A percentile compares a stretch with the other conserved stretches of the same genome.
Evolutionary conservation across 2,797 vertebrate genomes (phyloP).

Genomic region (Bradypus variegatus): DNA sequence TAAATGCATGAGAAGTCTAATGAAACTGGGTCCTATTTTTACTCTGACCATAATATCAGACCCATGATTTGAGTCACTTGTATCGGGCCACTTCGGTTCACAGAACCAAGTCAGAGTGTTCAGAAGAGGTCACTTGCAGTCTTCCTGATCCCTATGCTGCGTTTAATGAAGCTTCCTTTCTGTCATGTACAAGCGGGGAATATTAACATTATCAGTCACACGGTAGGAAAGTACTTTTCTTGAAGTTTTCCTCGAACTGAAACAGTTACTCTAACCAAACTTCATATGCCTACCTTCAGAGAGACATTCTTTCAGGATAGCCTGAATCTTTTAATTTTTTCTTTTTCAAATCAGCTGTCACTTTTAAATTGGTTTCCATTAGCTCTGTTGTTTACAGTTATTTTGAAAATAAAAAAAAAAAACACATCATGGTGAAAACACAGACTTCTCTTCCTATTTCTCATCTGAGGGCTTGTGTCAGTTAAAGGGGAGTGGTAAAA

Average conservation of each 20-base stretch:
- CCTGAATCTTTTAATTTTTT: slow-evolving; percentile 24
- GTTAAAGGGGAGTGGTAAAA: neutral
- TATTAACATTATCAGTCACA: neutral
- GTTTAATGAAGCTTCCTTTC: slow-evolving; percentile 1
- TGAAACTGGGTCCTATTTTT: slow-evolving; percentile 49
- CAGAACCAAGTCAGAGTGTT: neutral
- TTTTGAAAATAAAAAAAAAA: slow-evolving; percentile 34
- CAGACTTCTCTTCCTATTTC: slow-evolving; percentile 46
- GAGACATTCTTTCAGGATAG: slow-evolving; percentile 9
- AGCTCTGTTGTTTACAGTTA: slow-evolving; percentile 14
- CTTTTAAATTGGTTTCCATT: slow-evolving; percentile 7
- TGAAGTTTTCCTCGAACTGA: neutral
- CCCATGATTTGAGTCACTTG: slow-evolving; percentile 19
- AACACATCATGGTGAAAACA: neutral
- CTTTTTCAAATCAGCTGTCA: slow-evolving; percentile 42
- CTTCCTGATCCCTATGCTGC: neutral
- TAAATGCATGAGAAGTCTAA: slow-evolving; percentile 39
- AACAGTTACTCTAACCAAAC: neutral
- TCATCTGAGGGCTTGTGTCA: neutral
- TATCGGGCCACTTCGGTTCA: slow-evolving; percentile 13
- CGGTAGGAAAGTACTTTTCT: neutral
- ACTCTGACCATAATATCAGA: neutral
- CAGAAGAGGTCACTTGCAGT: neutral
- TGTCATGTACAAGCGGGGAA: neutral
- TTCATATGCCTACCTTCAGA: slow-evolving; percentile 16